Evolutionary conservation across 2,888 invertebrate species (phyloP).

Genomic region (Marasmarcha lunaedactyla): DNA sequence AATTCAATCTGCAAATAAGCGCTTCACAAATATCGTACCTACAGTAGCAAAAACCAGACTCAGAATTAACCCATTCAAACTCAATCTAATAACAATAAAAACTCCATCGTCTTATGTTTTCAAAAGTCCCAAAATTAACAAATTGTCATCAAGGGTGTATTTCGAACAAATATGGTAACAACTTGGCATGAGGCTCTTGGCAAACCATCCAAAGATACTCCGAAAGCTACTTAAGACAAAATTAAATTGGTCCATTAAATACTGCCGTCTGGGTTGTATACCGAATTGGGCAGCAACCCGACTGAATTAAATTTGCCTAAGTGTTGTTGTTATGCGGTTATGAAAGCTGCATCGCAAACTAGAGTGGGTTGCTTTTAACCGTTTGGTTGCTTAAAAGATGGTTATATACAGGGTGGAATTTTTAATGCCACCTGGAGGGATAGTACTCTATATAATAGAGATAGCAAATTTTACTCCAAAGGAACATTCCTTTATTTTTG

Average conservation of each 20-base stretch:
- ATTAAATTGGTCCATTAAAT: conserved; percentile 1
- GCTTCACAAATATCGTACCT: too few species aligned
- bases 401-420: background rate
- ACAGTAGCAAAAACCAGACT: too few species aligned
- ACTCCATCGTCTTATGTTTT: too few species aligned
- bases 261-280: background rate
- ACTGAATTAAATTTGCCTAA: background rate
- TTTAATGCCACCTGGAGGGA: too few species aligned
- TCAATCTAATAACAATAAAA: too few species aligned
- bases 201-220: conserved; percentile 15
- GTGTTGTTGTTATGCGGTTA: background rate
- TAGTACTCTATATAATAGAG: too few species aligned
- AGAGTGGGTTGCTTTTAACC: too few species aligned
- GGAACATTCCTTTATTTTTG: too few species aligned
- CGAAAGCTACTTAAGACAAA: background rate
- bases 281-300: background rate
- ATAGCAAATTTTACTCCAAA: too few species aligned
- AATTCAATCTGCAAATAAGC: too few species aligned
- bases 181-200: conserved; percentile 22
- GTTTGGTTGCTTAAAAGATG: background rate
- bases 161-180: conserved; percentile 15
- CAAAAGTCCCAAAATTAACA: background rate
- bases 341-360: background rate
- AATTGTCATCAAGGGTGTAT: background rate
- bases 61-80: too few species aligned